Base-by-base conservation (phyloP, 2,888 invertebrate species). In the Andrena camellia region DNA sequence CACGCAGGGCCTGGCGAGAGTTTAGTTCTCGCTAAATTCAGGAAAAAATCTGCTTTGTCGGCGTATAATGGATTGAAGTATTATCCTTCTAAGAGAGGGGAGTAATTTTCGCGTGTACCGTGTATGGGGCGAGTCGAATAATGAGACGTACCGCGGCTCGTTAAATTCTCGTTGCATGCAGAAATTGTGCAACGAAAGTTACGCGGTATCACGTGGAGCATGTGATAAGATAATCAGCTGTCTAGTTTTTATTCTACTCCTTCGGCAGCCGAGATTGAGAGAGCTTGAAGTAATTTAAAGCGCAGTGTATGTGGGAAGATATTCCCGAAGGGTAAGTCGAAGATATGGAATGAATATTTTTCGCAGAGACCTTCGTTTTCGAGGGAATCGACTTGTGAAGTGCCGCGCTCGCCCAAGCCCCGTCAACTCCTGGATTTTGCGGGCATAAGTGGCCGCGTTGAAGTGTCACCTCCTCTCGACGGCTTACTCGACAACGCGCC, bases 381-480 rank as follows among this genome's bases (percentile, higher is more conserved):
- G n/a, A 54, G 5, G 42, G 42, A 63, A 64, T 70, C 48, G 63
- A 23, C 42, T n/a, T 20, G 0, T 50, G 13, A 54, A 0, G 54
- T 26, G 62, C 7, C 10, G 63, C n/a, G 7, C 48, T 54, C 23
- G 31, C 8, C 54, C 33, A 33, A n/a, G 23, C 57, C 57, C 64
- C 42, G 63, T 71, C 76, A 64, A 63, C 71, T 72, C 50, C 59
- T 59, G 59, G 72, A 72, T 77, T 72, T 59, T 59, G 72, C 6
- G 77, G 57, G 57, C 50, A 64, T 72, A 77, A 77, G 64, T 77
- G 72, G 59, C 59, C 64, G 72, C 64, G 72, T 77, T 72, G 26
- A 72, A 50, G 59, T 60, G 77, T 72, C 72, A 71, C 26, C 57
- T n/a, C 42, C 52, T 72, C 77, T 59, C 42, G 5, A 59, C 48